A percentile compares a stretch with the other conserved stretches of the same genome.
These are phyloP conservation scores for Hoplostethus mediterraneus DNA, from an alignment of 2,797 vertebrate genomes.

Conservation along the genomic window DNA sequence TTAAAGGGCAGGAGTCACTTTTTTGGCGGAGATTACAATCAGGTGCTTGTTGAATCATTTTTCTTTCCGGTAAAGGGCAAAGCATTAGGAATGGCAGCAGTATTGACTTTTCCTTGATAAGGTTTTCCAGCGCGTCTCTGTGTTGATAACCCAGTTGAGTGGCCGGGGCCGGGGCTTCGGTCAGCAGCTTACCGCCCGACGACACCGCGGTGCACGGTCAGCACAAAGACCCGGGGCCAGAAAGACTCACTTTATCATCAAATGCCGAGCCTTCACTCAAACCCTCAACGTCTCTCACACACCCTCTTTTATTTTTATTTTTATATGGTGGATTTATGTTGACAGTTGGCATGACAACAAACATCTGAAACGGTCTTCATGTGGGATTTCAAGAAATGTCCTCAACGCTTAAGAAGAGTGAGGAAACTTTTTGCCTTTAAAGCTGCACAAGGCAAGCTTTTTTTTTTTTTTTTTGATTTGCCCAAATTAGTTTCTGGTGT, in stretches of 20 bases:
- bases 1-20: slow-evolving; percentile 27
- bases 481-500: no score
- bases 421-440: slow-evolving; percentile 4
- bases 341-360: slow-evolving; percentile 58
- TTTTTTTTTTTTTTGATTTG: no score
- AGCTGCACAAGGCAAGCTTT: background rate
- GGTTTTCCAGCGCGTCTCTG: slow-evolving; percentile 49
- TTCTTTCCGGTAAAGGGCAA: slow-evolving; percentile 56
- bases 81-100: slow-evolving; percentile 27
- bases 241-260: slow-evolving; percentile 62
- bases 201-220: slow-evolving; percentile 59
- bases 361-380: slow-evolving; percentile 31
- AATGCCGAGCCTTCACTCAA: slow-evolving; percentile 42
- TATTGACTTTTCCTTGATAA: slow-evolving; percentile 66
- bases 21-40: slow-evolving; percentile 50
- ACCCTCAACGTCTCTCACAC: slow-evolving; percentile 7
- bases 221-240: slow-evolving; percentile 39
- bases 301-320: background rate
- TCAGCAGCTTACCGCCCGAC: slow-evolving; percentile 65
- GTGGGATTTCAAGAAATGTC: slow-evolving; percentile 23
- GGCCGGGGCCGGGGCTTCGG: slow-evolving; percentile 38
- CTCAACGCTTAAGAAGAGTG: slow-evolving; percentile 6
- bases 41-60: slow-evolving; percentile 37
- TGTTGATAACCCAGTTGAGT: slow-evolving; percentile 51
- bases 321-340: slow-evolving; percentile 41